Percentiles rank a stretch among this genome's conserved stretches.
phyloP scores from a whole-genome alignment of 2,888 invertebrate species.

The Frankliniella fusca region DNA sequence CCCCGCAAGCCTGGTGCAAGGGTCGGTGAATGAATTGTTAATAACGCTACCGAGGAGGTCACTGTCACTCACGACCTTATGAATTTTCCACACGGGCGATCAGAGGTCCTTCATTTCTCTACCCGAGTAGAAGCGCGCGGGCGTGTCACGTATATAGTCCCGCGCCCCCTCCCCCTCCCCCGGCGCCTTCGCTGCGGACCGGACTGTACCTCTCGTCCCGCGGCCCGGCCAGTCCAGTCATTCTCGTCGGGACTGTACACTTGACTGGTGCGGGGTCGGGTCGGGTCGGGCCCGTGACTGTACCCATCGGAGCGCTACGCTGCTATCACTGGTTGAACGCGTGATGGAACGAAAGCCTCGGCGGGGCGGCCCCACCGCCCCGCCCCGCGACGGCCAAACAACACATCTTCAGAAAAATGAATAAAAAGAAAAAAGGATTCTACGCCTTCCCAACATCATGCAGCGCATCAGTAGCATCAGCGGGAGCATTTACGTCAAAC shows the following conservation, averaged over 20 bases:
- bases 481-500: conserved; percentile 10
- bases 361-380: neutral
- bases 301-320: neutral
- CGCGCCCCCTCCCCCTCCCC: too few relatives aligned
- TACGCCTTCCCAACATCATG: neutral
- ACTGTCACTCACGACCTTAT: too few relatives aligned
- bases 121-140: too few relatives aligned
- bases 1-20: too few relatives aligned
- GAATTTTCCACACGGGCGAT: too few relatives aligned
- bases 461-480: neutral
- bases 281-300: neutral
- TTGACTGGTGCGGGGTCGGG: neutral
- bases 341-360: neutral
- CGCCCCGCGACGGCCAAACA: neutral
- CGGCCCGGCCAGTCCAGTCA: neutral
- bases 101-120: too few relatives aligned
- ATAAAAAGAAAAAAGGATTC: neutral
- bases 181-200: neutral
- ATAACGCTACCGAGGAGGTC: too few relatives aligned
- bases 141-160: too few relatives aligned
- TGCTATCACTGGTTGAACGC: neutral
- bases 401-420: neutral
- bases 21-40: too few relatives aligned
- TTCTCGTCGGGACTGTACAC: neutral
- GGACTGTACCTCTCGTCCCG: neutral